Conservation (phyloP, 2,888 invertebrate genomes). For the Pediacus dermestoides region DNA sequence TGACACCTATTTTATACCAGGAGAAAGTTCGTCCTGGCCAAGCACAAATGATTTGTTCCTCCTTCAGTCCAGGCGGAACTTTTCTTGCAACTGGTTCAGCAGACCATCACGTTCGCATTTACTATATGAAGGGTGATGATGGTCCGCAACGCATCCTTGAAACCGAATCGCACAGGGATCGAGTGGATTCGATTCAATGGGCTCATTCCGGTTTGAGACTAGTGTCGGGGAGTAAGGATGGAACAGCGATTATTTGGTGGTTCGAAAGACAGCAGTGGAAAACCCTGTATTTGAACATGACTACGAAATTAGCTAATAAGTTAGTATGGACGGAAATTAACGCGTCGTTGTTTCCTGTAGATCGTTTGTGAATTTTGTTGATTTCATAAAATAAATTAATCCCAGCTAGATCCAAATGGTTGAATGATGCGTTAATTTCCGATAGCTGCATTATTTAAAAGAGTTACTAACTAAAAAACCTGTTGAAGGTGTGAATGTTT, state of each 20-base stretch:
- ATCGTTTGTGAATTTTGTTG: too few relatives aligned
- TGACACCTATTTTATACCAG: conserved; percentile 86
- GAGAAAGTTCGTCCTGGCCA: conserved; percentile 90
- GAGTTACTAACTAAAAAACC: too few relatives aligned
- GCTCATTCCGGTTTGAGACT: conserved; percentile 83
- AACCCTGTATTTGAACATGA: conserved; percentile 69
- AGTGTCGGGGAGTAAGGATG: conserved; percentile 94
- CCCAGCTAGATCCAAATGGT: too few relatives aligned
- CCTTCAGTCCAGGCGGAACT: conserved; percentile 83
- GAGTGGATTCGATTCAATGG: conserved; percentile 96
- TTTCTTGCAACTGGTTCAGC: conserved; percentile 93
- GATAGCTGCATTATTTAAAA: too few relatives aligned
- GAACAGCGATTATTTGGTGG: conserved; percentile 89
- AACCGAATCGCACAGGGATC: conserved; percentile 79
- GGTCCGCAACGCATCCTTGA: conserved; percentile 75
- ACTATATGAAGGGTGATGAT: conserved; percentile 72
- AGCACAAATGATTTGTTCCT: conserved; percentile 93
- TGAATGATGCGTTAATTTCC: too few relatives aligned
- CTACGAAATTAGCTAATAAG: conserved; percentile 58
- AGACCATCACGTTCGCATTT: conserved; percentile 92
- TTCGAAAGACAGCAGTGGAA: conserved; percentile 90
- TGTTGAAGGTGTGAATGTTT: not conserved
- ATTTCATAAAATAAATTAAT: too few relatives aligned
- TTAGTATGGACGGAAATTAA: conserved; percentile 15
- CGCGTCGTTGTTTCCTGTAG: too few relatives aligned